Conservation (phyloP, 2,113 vertebrate genomes). For the Dolichallabes microphthalmus region DNA sequence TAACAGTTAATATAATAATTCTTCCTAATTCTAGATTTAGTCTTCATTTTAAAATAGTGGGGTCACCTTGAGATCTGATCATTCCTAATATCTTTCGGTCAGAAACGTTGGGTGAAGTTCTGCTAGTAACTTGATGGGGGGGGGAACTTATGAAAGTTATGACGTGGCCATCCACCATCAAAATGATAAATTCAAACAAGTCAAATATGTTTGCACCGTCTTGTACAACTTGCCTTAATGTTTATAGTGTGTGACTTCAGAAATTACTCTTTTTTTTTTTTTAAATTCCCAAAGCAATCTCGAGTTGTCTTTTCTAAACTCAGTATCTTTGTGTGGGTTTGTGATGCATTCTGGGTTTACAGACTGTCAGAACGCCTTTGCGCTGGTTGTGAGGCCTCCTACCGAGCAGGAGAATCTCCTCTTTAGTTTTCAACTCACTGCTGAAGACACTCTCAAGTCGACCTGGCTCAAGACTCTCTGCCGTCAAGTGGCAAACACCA, state of each 20-base stretch:
- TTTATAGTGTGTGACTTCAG: not conserved
- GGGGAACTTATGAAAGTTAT: too few species aligned
- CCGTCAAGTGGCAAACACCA: constrained; percentile 94
- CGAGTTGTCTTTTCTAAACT: not conserved
- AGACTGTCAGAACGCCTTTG: constrained; percentile 95
- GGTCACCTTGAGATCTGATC: not conserved
- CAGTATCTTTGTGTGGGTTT: not conserved
- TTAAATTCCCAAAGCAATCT: not conserved
- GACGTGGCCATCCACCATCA: not conserved
- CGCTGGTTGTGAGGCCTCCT: constrained; percentile 90
- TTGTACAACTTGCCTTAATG: not conserved
- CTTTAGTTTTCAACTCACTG: constrained; percentile 92
- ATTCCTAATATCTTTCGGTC: not conserved
- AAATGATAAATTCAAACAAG: not conserved
- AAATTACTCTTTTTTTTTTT: not conserved
- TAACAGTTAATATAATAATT: not conserved
- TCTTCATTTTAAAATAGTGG: not conserved
- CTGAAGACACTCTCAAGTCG: constrained; percentile 85
- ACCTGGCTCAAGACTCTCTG: constrained; percentile 87
- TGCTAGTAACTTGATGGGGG: not conserved
- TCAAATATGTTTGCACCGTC: not conserved
- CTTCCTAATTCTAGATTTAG: not conserved
- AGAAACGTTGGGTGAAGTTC: not conserved
- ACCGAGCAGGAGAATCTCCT: constrained; percentile 92
- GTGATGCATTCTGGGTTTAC: constrained; percentile 9